Percentiles rank a stretch among this genome's conserved stretches.
phyloP scores from a whole-genome alignment of 1,140 invertebrate species.

The Nasonia longicornis region DNA sequence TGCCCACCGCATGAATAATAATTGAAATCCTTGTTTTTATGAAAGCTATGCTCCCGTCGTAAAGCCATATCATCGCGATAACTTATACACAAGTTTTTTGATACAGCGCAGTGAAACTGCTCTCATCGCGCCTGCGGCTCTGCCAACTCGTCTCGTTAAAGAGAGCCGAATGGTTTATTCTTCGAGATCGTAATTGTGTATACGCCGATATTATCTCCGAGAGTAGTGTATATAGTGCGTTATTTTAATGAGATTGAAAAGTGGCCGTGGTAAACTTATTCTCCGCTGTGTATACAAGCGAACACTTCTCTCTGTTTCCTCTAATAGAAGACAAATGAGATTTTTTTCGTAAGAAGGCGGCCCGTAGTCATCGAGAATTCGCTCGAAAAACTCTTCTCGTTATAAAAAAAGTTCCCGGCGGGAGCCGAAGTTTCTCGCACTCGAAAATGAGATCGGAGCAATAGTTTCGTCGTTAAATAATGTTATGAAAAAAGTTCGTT shows the following conservation, averaged over 20 bases:
- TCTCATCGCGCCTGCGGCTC: no score
- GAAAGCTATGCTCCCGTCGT: no score
- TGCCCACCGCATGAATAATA: no score
- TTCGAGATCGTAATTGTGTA: not conserved
- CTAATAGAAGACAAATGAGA: conserved; percentile 23
- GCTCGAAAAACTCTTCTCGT: conserved; percentile 37
- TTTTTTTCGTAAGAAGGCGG: conserved; percentile 12
- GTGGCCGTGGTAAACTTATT: not conserved
- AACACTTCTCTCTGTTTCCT: not conserved
- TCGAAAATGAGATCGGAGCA: conserved; percentile 14
- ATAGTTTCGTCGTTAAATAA: conserved; percentile 29
- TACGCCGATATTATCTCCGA: not conserved
- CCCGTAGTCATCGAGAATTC: not conserved
- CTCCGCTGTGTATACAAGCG: not conserved
- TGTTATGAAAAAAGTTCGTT: conserved; percentile 29
- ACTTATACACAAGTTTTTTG: no score
- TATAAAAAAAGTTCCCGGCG: conserved; percentile 30
- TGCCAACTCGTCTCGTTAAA: conserved; percentile 14
- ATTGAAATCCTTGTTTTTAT: no score
- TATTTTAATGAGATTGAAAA: conserved; percentile 24
- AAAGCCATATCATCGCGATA: no score
- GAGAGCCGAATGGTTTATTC: not conserved
- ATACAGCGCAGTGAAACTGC: no score
- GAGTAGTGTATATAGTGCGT: not conserved
- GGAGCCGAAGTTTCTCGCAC: not conserved